These are phyloP conservation scores for Gallinago undulata DNA, from an alignment of 2,113 vertebrate genomes.

Conservation along the genomic window DNA sequence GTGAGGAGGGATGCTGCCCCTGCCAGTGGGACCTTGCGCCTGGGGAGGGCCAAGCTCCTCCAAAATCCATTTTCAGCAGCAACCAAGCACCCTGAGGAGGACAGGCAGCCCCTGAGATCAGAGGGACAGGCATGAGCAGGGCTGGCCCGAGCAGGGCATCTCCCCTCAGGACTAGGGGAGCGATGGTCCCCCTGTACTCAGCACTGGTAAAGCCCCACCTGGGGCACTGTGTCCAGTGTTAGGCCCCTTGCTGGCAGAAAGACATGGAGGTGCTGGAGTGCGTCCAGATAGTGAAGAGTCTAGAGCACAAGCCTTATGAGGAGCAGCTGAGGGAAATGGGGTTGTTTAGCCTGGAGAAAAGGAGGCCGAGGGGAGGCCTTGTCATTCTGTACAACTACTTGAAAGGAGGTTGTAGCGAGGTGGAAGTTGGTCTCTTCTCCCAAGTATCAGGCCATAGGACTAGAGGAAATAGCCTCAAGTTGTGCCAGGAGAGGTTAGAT, in stretches of 20 bases:
- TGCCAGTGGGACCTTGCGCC: accelerated
- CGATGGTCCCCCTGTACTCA: not conserved
- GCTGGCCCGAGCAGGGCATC: not conserved
- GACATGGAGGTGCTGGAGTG: not conserved
- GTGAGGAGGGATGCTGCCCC: not conserved
- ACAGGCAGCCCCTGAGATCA: not conserved
- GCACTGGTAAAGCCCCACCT: not conserved
- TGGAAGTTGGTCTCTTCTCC: not conserved
- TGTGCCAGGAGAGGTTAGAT: not conserved
- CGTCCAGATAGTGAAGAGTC: not conserved
- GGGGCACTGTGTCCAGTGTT: not conserved
- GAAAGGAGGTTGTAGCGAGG: not conserved
- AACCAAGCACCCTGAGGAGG: not conserved
- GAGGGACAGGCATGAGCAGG: too few relatives aligned
- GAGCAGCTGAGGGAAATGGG: not conserved
- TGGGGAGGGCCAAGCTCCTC: not conserved
- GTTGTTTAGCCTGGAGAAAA: not conserved
- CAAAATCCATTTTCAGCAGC: not conserved
- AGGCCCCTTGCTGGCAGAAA: not conserved
- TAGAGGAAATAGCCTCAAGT: not conserved
- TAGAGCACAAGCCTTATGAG: not conserved
- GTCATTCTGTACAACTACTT: not conserved
- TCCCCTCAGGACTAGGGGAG: not conserved
- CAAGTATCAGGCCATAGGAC: not conserved
- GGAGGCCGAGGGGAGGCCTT: not conserved